Evolutionary conservation across 1,140 invertebrate genomes (phyloP).

Genomic region (Pseudoatta argentina): DNA sequence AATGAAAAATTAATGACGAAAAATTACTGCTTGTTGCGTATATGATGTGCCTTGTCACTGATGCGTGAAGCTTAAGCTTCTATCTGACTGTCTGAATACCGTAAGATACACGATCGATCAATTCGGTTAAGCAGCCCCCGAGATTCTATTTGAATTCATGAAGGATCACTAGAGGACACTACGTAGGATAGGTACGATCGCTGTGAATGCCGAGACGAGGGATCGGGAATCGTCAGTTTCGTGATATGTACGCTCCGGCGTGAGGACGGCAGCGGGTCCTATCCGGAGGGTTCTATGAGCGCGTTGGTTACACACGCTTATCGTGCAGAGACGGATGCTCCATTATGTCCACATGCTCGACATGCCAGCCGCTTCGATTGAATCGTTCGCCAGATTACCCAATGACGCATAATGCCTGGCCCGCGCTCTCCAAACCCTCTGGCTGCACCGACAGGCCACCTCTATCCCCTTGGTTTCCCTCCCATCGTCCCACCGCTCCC

Average conservation of each 20-base stretch:
- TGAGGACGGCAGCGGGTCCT: slow-evolving; percentile 61
- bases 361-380: slow-evolving; percentile 85
- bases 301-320: slow-evolving; percentile 79
- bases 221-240: slow-evolving; percentile 68
- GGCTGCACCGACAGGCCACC: slow-evolving; percentile 59
- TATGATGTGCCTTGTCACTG: not conserved
- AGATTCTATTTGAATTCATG: slow-evolving; percentile 65
- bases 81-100: slow-evolving; percentile 3
- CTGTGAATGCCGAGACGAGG: slow-evolving; percentile 48
- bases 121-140: slow-evolving; percentile 51
- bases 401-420: slow-evolving; percentile 85
- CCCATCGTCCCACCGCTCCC: not conserved
- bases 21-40: not conserved
- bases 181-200: slow-evolving; percentile 38
- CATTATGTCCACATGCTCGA: slow-evolving; percentile 86
- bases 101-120: slow-evolving; percentile 37
- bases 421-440: slow-evolving; percentile 70
- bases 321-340: slow-evolving; percentile 85
- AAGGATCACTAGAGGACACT: slow-evolving; percentile 57
- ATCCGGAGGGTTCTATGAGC: slow-evolving; percentile 58
- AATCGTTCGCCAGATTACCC: slow-evolving; percentile 86
- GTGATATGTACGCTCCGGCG: slow-evolving; percentile 63
- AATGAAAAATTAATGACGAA: not conserved
- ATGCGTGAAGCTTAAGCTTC: not conserved
- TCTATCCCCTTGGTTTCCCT: slow-evolving; percentile 9